Base-by-base conservation (phyloP, 2,888 invertebrate genomes). In the Agriopis aurantiaria region DNA sequence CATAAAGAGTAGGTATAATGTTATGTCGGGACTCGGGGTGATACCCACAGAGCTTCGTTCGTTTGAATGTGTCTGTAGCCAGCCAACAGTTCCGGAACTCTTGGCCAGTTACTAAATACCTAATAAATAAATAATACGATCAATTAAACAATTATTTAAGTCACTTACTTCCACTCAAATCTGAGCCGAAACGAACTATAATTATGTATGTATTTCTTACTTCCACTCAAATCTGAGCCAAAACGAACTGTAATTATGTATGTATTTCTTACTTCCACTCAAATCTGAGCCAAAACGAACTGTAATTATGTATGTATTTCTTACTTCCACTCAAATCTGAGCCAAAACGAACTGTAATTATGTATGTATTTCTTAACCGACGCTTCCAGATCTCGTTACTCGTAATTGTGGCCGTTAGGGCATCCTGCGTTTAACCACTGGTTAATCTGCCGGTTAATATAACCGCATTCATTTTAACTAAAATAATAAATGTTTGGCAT, bases 361-460 rank as follows among this genome's bases (percentile, higher is more conserved):
- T 17, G 14, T 17, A 14, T 7, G 17, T 17, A 17, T 51, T 51
- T 51, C 51, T 51, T 51, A 51, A 51, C 51, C 51, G 51, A 33
- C 33, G 33, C 33, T 33, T 33, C 33, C 53, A 53, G 53, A 7
- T 53, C 53, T 53, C 33, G 53, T 33, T 53, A 40, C 11, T 33
- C 0, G 53, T 53, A 53, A 53, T 53, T 40, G 40, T 17, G 23
- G 33, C 33, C 0, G 53, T 53, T 53, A 53, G 12, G 23, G 51
- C 53, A 53, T 53, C 53, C 53, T 53, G 53, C 33, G 53, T 53
- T 53, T 53, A 53, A 53, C 53, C 52, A 11, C 52, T 12, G 53
- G 53, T 33, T 53, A 53, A 53, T 53, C 53, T 33, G 33, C 33
- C 12, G 53, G 53, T 41, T 57, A 57, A 33, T 12, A 40, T 53